Evolutionary conservation across 2,113 vertebrate genomes (phyloP).

Genomic region (Xiphophorus hellerii): DNA sequence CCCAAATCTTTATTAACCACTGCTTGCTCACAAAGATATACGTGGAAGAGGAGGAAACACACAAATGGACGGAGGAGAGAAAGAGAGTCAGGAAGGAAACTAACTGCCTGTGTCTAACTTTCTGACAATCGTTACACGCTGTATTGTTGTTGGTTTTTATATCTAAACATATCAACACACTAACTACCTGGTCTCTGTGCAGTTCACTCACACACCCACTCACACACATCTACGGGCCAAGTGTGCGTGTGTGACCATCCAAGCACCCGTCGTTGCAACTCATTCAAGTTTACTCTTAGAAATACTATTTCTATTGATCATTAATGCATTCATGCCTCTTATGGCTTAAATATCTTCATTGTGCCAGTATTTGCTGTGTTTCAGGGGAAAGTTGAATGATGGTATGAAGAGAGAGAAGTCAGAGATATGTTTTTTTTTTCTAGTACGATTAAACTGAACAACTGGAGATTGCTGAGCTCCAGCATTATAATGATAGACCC

Average conservation of each 20-base stretch:
- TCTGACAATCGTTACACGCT: conserved; percentile 44
- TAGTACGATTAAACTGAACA: conserved; percentile 53
- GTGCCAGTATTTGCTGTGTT: conserved; percentile 47
- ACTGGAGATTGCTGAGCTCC: conserved; percentile 23
- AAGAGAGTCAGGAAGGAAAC: conserved; percentile 61
- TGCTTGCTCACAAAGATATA: conserved; percentile 84
- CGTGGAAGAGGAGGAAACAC: conserved; percentile 72
- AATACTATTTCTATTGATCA: conserved; percentile 49
- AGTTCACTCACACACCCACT: conserved; percentile 58
- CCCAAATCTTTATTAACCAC: conserved; percentile 86
- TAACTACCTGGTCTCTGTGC: conserved; percentile 59
- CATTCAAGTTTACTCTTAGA: conserved; percentile 55
- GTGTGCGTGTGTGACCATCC: conserved; percentile 47
- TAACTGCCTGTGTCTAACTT: conserved; percentile 52
- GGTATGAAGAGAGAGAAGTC: conserved; percentile 46
- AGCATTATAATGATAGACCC: conserved; percentile 17
- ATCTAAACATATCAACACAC: conserved; percentile 52
- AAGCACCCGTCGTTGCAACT: conserved; percentile 42
- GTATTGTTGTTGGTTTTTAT: conserved; percentile 36
- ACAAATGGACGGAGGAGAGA: conserved; percentile 74
- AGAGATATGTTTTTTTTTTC: conserved; percentile 26
- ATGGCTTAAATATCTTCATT: conserved; percentile 62
- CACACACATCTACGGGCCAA: conserved; percentile 63
- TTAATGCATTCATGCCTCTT: conserved; percentile 49
- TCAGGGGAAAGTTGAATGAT: conserved; percentile 46